Conservation (phyloP, 2,113 vertebrate species). For the Falco punctatus region DNA sequence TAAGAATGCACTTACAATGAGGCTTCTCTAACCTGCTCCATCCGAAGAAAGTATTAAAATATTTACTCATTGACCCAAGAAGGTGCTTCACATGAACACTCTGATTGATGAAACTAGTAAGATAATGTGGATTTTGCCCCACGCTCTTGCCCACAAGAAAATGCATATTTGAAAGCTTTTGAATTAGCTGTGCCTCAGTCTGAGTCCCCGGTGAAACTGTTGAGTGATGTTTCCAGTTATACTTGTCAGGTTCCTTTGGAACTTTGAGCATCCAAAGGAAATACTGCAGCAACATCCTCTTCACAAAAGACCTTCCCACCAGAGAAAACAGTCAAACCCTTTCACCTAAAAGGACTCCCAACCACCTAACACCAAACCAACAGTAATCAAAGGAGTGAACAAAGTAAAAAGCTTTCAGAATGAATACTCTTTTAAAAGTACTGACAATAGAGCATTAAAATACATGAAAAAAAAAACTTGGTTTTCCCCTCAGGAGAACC, state of each 20-base stretch:
- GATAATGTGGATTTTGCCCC: not conserved
- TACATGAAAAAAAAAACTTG: not conserved
- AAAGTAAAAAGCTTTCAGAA: not conserved
- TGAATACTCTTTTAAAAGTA: not conserved
- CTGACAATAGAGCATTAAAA: not conserved
- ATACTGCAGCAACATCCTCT: not conserved
- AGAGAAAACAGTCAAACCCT: not conserved
- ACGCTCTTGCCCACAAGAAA: not conserved
- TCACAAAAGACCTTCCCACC: not conserved
- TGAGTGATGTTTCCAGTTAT: not conserved
- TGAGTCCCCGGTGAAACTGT: not conserved
- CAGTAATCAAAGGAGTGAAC: not conserved
- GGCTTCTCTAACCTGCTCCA: not conserved
- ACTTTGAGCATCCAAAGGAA: not conserved
- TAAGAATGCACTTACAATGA: not conserved
- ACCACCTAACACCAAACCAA: not conserved
- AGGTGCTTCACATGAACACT: not conserved
- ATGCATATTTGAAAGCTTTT: not conserved
- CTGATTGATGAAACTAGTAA: not conserved
- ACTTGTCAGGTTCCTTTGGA: too few species aligned
- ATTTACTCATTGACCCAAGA: not conserved
- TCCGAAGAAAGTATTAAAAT: conserved; percentile 19
- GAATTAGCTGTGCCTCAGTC: not conserved
- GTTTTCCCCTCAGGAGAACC: not conserved
- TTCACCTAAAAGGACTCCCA: not conserved